Evolutionary conservation across 2,888 invertebrate genomes (phyloP), one percentile per base, ranked within the genome.

Genomic region (Latheticus oryzae): DNA sequence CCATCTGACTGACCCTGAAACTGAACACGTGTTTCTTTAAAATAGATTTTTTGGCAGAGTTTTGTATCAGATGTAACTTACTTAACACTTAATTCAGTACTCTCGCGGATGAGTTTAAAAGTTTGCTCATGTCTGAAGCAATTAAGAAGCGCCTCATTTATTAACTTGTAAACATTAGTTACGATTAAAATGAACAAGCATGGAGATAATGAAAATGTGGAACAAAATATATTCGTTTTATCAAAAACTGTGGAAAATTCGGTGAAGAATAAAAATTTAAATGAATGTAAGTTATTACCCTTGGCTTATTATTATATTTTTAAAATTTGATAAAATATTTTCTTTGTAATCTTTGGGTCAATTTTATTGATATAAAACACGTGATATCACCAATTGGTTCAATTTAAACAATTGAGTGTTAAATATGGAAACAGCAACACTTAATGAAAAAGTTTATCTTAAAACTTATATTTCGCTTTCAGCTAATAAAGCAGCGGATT

Each of bases 401-500:
- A 30, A 16, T 19, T 30, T 4, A 43, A 19, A 12, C 45, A 30
- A 7, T 45, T 12, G 28, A 13, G 12, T 7, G 2, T 2, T 28
- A 28, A 28, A 11, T 28, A 24, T 23, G 16, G 3, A 26, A 8
- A 37, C 3, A 8, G 9, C 8, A 35, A 26, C 28, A 5, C 28
- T 28, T 8, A 42, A 2, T 5, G 33, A 47, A 35, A 47, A 5
- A 5, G 5, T 16, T 1, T 2, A 13, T 5, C 16, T 47, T 0
- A 47, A 33, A 23, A 21, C 33, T 2, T 35, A 21, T 16, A 23
- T 47, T 47, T 45, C n/a, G 24, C 19, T 35, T 50, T 9, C 42
- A 52, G 52, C 15, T 4, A 17, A 58, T 12, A 67, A 66, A 1
- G 75, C 79, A 0, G 84, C 85, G 0, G 85, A 89, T 73, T 91